Base-by-base conservation (phyloP, 2,797 vertebrate genomes). In the Gobio occitaniae region DNA sequence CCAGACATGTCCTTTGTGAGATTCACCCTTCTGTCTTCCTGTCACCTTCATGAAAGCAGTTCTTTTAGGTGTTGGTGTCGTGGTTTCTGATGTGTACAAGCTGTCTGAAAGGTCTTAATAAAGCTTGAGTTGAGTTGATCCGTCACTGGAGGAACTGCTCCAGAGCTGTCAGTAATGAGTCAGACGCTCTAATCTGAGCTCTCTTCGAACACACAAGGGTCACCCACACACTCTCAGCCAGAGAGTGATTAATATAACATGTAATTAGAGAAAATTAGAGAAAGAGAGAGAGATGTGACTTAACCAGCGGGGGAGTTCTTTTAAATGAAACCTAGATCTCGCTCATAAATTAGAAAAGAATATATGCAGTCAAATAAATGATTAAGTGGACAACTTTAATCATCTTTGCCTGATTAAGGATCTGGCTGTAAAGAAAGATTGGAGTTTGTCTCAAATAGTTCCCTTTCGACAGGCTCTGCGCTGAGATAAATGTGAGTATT, bases 321-420 rank as follows among this genome's bases (percentile, higher is more conserved):
- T 78, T 72, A 80, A 84, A 88, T 82, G 59, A 86, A 84, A 74
- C 48, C 52, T 56, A 83, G 48, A 85, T 78, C 75, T 88, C 66
- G 68, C 75, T 77, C 74, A 68, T 84, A 69, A 82, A 86, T 84
- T 85, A 78, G 36, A 85, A 84, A 65, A 83, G 75, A 83, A 79
- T 71, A 78, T 65, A 80, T 80, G 48, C 52, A 59, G 75, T 85
- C 47, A 85, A 88, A 81, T 61, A 70, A 85, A 82, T 72, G 82
- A 86, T 85, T 84, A 86, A 80, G 78, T 59, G 61, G 82, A 74
- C 76, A 80, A 72, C 72, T 87, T 89, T 89, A 84, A 89, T 89
- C 61, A 65, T 82, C 80, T 78, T 80, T 76, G 36, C 36, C 71
- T 87, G 76, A 85, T 89, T 85, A 83, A 85, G 80, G 80, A 71